Conservation (phyloP, 2,888 invertebrate species). For the Drosophila algonquin region DNA sequence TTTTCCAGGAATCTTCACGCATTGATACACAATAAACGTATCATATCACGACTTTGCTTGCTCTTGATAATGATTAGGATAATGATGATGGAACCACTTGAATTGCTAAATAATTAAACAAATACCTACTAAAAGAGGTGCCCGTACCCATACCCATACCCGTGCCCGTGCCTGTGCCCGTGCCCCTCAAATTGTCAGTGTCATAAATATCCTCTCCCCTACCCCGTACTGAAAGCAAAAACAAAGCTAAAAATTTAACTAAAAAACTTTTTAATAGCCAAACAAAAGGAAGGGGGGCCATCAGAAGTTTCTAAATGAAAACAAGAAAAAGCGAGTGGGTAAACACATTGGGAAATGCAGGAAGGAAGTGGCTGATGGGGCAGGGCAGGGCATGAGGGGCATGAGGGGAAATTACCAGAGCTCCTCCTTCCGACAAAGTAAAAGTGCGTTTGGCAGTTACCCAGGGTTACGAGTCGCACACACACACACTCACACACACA, state of each 20-base stretch:
- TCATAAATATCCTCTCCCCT: conserved; percentile 10
- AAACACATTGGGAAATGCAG: conserved; percentile 34
- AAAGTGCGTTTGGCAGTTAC: conserved; percentile 66
- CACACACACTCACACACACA: not conserved
- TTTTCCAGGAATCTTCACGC: conserved; percentile 32
- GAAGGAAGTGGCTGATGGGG: conserved; percentile 44
- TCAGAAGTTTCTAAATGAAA: conserved; percentile 36
- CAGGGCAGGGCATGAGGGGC: not conserved
- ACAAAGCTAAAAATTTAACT: conserved; percentile 27
- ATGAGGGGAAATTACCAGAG: conserved; percentile 55
- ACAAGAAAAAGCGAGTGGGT: conserved; percentile 3
- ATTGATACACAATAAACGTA: conserved; percentile 12
- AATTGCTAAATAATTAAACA: conserved; percentile 22
- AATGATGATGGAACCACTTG: not conserved
- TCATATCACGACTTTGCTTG: not conserved
- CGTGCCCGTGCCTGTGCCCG: not conserved
- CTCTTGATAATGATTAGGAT: not conserved
- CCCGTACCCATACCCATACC: not conserved
- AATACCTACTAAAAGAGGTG: conserved; percentile 11
- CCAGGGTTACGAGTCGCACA: conserved; percentile 40
- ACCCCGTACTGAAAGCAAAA: conserved; percentile 15
- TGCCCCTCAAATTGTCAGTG: conserved; percentile 26
- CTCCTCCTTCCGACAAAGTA: conserved; percentile 30
- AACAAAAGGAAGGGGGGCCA: conserved; percentile 37
- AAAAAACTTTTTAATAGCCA: conserved; percentile 53